Evolutionary conservation across 2,113 vertebrate genomes (phyloP), one percentile per base, ranked within the genome.

Genomic region (Ailurus styani): DNA sequence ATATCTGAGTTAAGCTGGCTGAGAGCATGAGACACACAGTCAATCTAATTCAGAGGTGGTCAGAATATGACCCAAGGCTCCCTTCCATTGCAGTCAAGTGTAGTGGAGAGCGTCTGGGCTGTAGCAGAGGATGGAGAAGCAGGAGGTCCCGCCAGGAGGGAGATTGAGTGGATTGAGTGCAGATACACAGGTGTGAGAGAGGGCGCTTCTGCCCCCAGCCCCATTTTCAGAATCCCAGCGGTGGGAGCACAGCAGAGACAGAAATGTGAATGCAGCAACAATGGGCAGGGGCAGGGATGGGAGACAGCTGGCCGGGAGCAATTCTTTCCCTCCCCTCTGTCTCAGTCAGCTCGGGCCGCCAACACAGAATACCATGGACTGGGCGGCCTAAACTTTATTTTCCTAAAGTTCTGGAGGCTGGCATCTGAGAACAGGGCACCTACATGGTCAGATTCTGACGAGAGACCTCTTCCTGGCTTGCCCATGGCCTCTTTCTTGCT

Each of bases 171-270:
- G 75, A 37, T 10, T 34, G 37, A 83, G 50, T 34, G 25, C 64
- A 89, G 47, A 50, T n/a, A 64, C 5, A 37, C 7, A 23, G 0
- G 0, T 40, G 14, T 66, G 7, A 62, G 50, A 87, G 50, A 70
- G 40, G 34, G 55, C 4, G 23, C 1, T 40, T 50, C 4, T 14
- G 9, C 45, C 10, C 7, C 9, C 3, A 27, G 1, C 2, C 34
- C 37, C 29, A 20, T 55, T 73, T 55, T 79, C 45, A 86, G 60
- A 70, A 17, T 47, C 47, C 64, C 29, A 0, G 2, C 6, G 37
- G 34, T 68, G 17, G 17, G 34, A 31, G 40, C 45, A 18, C 47
- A 66, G 50, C 7, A 82, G 62, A 50, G 29, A 70, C 42, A 75
- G 45, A 81, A 82, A 47, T 7, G 8, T 83, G 64, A 91, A 54